These are phyloP conservation scores for Euthynnus affinis DNA, from an alignment of 2,797 vertebrate species.

Conservation along the genomic window DNA sequence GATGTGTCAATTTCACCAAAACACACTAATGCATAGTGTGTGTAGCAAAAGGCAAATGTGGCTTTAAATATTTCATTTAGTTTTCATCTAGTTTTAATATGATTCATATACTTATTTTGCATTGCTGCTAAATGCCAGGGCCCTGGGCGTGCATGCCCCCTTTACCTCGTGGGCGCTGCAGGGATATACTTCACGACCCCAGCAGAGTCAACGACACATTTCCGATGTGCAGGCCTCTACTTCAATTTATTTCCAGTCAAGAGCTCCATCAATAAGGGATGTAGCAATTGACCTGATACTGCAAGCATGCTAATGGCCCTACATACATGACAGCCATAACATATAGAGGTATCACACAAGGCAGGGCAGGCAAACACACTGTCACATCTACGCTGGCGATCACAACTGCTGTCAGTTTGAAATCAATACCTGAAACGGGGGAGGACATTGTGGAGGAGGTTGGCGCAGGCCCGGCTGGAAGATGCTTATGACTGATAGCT, in stretches of 20 bases:
- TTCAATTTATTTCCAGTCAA: conserved; percentile 63
- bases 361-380: conserved; percentile 25
- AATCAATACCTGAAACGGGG: conserved; percentile 63
- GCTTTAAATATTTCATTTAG: too few relatives aligned
- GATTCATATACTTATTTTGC: background rate
- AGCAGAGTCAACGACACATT: conserved; percentile 53
- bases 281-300: conserved; percentile 48
- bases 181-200: conserved; percentile 17
- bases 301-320: conserved; percentile 51
- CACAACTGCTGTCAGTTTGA: conserved; percentile 49
- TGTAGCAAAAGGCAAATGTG: background rate
- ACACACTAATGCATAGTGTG: background rate
- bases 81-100: background rate
- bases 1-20: background rate
- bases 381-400: conserved; percentile 36
- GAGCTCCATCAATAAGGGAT: conserved; percentile 65
- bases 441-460: conserved; percentile 30
- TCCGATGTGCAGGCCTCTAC: conserved; percentile 36
- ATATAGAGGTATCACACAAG: conserved; percentile 32
- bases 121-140: conserved; percentile 1
- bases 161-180: background rate
- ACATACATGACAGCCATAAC: conserved; percentile 61
- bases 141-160: background rate
- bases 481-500: conserved; percentile 61
- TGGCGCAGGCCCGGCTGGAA: conserved; percentile 1